Evolutionary conservation across 2,888 invertebrate genomes (phyloP), one percentile per base, ranked within the genome.

Genomic region (Coelogynopora nodosa): DNA sequence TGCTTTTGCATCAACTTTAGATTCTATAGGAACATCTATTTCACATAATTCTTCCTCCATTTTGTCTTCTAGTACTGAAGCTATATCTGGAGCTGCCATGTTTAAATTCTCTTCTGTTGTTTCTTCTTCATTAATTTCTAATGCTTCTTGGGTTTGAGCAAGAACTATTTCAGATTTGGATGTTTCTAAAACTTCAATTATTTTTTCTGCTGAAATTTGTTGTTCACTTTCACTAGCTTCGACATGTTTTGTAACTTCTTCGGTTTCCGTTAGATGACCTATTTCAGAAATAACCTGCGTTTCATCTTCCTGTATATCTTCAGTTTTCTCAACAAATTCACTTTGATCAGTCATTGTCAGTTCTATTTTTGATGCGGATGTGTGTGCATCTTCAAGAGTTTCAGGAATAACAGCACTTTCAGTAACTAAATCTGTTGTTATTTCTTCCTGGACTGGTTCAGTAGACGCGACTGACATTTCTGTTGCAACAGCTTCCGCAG

Each of bases 391-490:
- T 74, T 74, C 74, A 13, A 74, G 23, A n/a, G 74, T 74, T 23
- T 74, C 74, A 23, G 74, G 74, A 13, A 74, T 74, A 74, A 74
- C 74, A 13, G 74, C 74, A 74, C 5, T 74, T 74, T 74, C 74
- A 74, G 10, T 23, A 74, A 74, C 27, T n/a, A 13, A 26, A 5
- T 74, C 74, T 2, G 74, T 74, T 23, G 74, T 74, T 5, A 74
- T 74, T 74, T 74, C 74, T 74, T 74, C 74, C 27, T 74, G 74
- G 2, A 74, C 23, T 74, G 74, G 74, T 74, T 74, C 74, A 2
- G 23, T 74, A 13, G 74, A 74, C 5, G 74, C 74, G 2, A 74
- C 74, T n/a, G 74, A 74, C 74, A 74, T 74, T 74, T 74, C 74
- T n/a, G 74, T 74, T 74, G 74, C 74, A 23, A 74, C 74, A 74